These are phyloP conservation scores for Pterocles burchelli DNA, from an alignment of 2,113 vertebrate genomes.

Conservation along the genomic window DNA sequence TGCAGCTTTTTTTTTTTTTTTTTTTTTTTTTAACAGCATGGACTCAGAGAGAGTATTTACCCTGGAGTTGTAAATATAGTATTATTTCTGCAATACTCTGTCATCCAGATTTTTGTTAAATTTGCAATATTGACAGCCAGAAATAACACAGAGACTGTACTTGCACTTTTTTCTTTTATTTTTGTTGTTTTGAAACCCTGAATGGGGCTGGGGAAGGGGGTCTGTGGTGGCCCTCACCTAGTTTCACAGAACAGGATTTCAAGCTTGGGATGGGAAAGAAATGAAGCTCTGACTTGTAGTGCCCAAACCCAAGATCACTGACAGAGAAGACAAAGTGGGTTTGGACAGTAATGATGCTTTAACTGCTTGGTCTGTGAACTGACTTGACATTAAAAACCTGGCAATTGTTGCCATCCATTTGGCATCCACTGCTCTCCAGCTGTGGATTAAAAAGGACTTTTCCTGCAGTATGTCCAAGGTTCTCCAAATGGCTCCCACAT, in stretches of 20 bases:
- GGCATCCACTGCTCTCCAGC: not conserved
- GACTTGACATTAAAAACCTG: not conserved
- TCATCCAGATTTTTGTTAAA: not conserved
- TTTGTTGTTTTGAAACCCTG: constrained; percentile 25
- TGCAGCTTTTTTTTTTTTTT: not conserved
- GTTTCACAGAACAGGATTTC: not conserved
- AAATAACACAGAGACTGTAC: not conserved
- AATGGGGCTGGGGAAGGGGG: not conserved
- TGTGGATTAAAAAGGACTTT: not conserved
- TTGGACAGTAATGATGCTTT: not conserved
- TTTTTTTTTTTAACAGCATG: not conserved
- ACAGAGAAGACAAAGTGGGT: not conserved
- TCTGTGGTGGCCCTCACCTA: not conserved
- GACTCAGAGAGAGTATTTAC: not conserved
- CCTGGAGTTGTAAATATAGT: not conserved
- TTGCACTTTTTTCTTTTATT: not conserved
- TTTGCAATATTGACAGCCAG: not conserved
- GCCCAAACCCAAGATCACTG: not conserved
- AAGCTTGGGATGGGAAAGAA: not conserved
- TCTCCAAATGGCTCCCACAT: not conserved
- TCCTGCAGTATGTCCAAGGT: not conserved
- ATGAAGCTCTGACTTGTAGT: not conserved
- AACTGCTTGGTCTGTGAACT: not conserved
- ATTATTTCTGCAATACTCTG: not conserved
- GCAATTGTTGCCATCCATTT: not conserved